Conservation (phyloP, 2,888 invertebrate genomes). For the Tineola bisselliella region DNA sequence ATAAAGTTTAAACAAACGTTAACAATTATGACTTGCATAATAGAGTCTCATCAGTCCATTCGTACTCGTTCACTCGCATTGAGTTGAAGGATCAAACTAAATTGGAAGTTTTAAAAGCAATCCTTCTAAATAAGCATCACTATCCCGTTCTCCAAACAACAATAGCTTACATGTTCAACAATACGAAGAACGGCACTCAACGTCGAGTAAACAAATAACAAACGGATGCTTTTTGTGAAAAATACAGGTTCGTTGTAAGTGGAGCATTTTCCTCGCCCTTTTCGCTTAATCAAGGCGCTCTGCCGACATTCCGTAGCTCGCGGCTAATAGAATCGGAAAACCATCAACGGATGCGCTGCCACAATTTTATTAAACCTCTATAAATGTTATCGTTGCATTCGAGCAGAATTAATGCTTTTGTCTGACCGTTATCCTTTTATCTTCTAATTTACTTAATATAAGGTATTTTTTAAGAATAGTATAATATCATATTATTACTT, state of each 20-base stretch:
- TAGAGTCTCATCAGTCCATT: too few species aligned
- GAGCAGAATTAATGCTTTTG: not conserved
- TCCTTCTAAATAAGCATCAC: not conserved
- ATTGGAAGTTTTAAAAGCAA: not conserved
- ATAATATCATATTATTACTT: too few species aligned
- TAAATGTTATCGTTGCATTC: constrained; percentile 11
- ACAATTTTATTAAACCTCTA: constrained; percentile 2
- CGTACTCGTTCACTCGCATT: too few species aligned
- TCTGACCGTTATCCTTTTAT: not conserved
- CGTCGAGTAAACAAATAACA: constrained; percentile 13
- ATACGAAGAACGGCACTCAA: not conserved
- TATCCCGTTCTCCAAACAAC: constrained; percentile 1
- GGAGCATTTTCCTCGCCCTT: constrained; percentile 30
- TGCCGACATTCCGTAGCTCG: constrained; percentile 22
- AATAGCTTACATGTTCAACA: constrained; percentile 4
- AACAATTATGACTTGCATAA: too few species aligned
- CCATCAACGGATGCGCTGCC: constrained; percentile 39
- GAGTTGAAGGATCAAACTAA: too few species aligned
- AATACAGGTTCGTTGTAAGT: constrained; percentile 27
- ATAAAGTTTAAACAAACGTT: too few species aligned
- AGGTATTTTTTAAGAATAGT: too few species aligned
- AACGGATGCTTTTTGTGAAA: constrained; percentile 6
- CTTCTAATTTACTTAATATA: not conserved
- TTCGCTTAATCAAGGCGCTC: constrained; percentile 41
- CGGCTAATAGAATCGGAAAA: constrained; percentile 58